phyloP scores from a whole-genome alignment of 2,113 vertebrate genomes.

The Phaethornis superciliosus region DNA sequence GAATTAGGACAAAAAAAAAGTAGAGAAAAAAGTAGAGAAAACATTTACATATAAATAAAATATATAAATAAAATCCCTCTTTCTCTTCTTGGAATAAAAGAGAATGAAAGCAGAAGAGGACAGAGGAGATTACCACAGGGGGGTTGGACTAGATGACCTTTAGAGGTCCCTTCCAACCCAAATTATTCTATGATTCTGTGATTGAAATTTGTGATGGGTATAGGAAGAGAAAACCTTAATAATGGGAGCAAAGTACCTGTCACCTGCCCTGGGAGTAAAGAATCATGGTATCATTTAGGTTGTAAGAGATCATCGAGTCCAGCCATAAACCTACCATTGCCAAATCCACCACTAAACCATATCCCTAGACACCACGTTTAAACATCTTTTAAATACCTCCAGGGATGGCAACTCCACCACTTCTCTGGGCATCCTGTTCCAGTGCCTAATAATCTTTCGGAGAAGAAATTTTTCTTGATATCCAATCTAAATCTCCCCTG shows the following conservation, averaged over 20 bases:
- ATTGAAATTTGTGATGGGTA: not conserved
- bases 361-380: not conserved
- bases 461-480: not conserved
- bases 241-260: conserved; percentile 1
- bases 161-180: too few species aligned
- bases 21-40: conserved; percentile 25
- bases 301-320: not conserved
- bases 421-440: not conserved
- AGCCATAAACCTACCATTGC: not conserved
- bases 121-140: not conserved
- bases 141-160: too few species aligned
- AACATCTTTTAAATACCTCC: not conserved
- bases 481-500: not conserved
- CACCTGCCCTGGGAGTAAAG: not conserved
- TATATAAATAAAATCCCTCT: too few species aligned
- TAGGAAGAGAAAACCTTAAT: conserved; percentile 19
- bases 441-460: not conserved
- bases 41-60: conserved; percentile 55
- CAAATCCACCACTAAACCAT: not conserved
- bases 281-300: not conserved
- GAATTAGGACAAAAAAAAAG: conserved; percentile 40
- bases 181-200: too few species aligned
- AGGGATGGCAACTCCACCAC: not conserved
- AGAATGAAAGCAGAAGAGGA: not conserved
- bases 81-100: not conserved